Conservation (phyloP, 2,113 vertebrate species). For the Isurus oxyrinchus region DNA sequence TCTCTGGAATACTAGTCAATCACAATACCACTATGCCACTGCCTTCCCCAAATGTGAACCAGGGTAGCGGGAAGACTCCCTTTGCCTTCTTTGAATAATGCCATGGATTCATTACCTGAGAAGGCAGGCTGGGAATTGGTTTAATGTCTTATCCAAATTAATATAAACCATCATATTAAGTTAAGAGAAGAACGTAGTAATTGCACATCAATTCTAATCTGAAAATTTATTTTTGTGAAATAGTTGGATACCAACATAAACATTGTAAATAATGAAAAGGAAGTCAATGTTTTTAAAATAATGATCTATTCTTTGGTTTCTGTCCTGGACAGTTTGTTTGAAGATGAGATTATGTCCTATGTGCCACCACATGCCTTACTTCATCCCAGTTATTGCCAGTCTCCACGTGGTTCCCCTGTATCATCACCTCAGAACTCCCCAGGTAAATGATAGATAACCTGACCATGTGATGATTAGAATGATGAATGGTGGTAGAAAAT, state of each 20-base stretch:
- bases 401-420: constrained; percentile 65
- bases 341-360: constrained; percentile 99
- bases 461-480: neutral
- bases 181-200: neutral
- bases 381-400: constrained; percentile 83
- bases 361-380: constrained; percentile 90
- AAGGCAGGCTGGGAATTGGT: neutral
- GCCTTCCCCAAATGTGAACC: neutral
- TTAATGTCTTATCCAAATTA: neutral
- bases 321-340: constrained; percentile 73
- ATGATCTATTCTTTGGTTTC: neutral
- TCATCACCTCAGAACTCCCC: constrained; percentile 96
- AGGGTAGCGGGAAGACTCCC: neutral
- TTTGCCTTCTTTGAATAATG: neutral
- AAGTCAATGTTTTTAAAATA: neutral
- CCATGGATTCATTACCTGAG: neutral
- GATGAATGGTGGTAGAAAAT: neutral
- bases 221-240: neutral
- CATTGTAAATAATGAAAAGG: neutral
- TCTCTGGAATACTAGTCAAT: too few species aligned
- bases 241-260: neutral
- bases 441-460: constrained; percentile 55
- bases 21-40: too few species aligned
- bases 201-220: neutral
- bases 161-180: neutral